Evolutionary conservation across 2,113 vertebrate species (phyloP), one percentile per base, ranked within the genome.

Genomic region (Siphamia tubifer): DNA sequence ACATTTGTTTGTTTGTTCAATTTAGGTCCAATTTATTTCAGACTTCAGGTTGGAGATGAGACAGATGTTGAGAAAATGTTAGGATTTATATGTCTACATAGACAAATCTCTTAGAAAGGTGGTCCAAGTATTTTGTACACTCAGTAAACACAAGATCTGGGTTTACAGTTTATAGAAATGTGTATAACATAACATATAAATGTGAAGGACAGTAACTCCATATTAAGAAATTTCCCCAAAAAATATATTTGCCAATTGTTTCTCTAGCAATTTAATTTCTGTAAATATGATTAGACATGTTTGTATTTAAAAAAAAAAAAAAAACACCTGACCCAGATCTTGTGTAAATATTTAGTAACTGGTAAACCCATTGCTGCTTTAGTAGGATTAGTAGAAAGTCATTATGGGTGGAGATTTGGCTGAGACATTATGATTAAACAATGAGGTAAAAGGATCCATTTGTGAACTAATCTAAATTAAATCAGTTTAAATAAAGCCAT

Each of bases 141-240:
- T 15, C 27, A 17, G 40, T 58, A 25, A 48, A 57, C 20, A 67
- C 21, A 68, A 74, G 51, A 69, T 49, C 44, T 65, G 65, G 51
- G 54, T 48, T 48, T 45, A 48, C 53, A 65, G n/a, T n/a, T n/a
- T n/a, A n/a, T n/a, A n/a, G n/a, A n/a, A n/a, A n/a, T n/a, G n/a
- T n/a, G n/a, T n/a, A n/a, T n/a, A n/a, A n/a, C n/a, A n/a, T n/a
- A n/a, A n/a, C n/a, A n/a, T n/a, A n/a, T n/a, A n/a, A n/a, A n/a
- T n/a, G n/a, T n/a, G n/a, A n/a, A n/a, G n/a, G n/a, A n/a, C n/a
- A n/a, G n/a, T n/a, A n/a, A n/a, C n/a, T n/a, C n/a, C n/a, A n/a
- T n/a, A n/a, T n/a, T n/a, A n/a, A n/a, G n/a, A n/a, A n/a, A n/a
- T n/a, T n/a, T n/a, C n/a, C n/a, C n/a, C n/a, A n/a, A n/a, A n/a